Base-by-base conservation (phyloP, 2,113 vertebrate species). In the Carollia perspicillata region DNA sequence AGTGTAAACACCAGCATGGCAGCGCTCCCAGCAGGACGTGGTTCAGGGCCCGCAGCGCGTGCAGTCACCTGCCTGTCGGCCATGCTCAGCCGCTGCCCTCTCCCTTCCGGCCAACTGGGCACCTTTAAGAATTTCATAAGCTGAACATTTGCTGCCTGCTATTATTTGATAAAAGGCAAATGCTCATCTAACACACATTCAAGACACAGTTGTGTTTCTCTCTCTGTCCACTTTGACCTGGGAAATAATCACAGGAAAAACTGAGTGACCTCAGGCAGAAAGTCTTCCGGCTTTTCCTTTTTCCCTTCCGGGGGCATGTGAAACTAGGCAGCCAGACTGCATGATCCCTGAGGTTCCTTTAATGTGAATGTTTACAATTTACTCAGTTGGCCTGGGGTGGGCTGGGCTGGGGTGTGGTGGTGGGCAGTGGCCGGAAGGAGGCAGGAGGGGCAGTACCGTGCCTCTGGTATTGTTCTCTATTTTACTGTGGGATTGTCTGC, bases 11-110 rank as follows among this genome's bases (percentile, higher is more conserved):
- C 78, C 4, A 74, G 40, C 13, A 26, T 8, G 4, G 69, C 33
- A 30, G 33, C 12, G 44, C 42, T 26, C 28, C 33, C 37, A 26
- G 60, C 12, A 16, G 30, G 65, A 47, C 16, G 20, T 30, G n/a
- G 17, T 17, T 49, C 33, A 13, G 55, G 40, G 16, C n/a, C 0
- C 2, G 83, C 66, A 51, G 35, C 4, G 33, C 2, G 4, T 8
- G 23, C 26, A 66, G 13, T 17, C 26, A 68, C 66, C 44, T 16
- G 35, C 51, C 40, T 11, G 33, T 6, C 1, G 11, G 63, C 51
- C 35, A 2, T 10, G 23, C 3, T 12, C 22, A 13, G 23, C 2
- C 0, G 16, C 11, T 1, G 3, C 10, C 53, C 22, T 42, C 20
- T 18, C 68, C 7, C 20, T 35, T 28, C 42, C 42, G 80, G 33